Conservation (phyloP, 2,113 vertebrate genomes). For the Tautogolabrus adspersus region DNA sequence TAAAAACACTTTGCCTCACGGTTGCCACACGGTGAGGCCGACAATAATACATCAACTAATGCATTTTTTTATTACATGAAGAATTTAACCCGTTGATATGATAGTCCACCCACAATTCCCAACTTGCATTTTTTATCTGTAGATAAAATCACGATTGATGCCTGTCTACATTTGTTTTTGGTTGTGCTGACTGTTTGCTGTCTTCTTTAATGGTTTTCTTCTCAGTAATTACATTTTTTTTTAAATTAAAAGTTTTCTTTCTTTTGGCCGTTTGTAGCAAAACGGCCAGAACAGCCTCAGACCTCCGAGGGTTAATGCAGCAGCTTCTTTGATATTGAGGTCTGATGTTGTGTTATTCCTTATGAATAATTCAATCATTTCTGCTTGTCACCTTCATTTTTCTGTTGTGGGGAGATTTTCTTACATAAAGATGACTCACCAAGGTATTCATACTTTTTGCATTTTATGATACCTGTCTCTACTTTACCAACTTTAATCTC, state of each 20-base stretch:
- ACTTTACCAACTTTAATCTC: not conserved
- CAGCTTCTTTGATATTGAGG: not conserved
- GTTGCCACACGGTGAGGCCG: too few relatives aligned
- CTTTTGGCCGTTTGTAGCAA: too few relatives aligned
- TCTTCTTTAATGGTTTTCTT: not conserved
- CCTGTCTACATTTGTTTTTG: not conserved
- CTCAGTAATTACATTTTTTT: not conserved
- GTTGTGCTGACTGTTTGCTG: not conserved
- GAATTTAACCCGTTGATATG: too few relatives aligned
- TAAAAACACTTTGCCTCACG: too few relatives aligned
- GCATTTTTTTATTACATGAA: too few relatives aligned
- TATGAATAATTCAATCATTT: slow-evolving; percentile 49
- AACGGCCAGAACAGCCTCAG: too few relatives aligned
- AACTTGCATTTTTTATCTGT: too few relatives aligned
- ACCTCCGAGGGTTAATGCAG: not conserved
- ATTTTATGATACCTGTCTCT: not conserved
- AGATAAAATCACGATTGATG: too few relatives aligned
- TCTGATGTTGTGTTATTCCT: not conserved
- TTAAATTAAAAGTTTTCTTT: not conserved
- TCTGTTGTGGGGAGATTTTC: not conserved
- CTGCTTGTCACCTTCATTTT: slow-evolving; percentile 1
- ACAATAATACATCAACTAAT: too few relatives aligned
- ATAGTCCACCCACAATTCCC: too few relatives aligned
- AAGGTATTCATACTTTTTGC: too few relatives aligned
- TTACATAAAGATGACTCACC: slow-evolving; percentile 2